phyloP scores from a whole-genome alignment of 2,113 vertebrate species.

The Pleuronectes platessa region DNA sequence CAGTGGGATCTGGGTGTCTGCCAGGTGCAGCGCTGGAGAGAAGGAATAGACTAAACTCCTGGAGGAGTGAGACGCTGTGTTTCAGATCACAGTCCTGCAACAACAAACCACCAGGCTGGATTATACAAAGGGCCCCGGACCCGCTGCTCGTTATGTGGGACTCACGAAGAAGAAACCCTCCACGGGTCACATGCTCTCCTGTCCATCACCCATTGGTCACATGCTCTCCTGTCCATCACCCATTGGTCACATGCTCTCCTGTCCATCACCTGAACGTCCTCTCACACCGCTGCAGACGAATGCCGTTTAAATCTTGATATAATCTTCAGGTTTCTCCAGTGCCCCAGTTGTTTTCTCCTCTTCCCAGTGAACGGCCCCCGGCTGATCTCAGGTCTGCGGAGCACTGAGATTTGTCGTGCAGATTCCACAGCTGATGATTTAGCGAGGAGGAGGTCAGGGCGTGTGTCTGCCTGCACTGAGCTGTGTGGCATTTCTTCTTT shows the following conservation, averaged over 20 bases:
- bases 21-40: constrained; percentile 41
- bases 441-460: constrained; percentile 53
- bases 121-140: constrained; percentile 54
- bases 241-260: too few relatives aligned
- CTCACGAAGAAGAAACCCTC: not conserved
- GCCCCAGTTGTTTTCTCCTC: constrained; percentile 35
- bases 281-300: too few relatives aligned
- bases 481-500: constrained; percentile 57
- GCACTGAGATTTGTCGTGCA: constrained; percentile 59
- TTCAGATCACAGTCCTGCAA: constrained; percentile 60
- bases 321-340: constrained; percentile 24
- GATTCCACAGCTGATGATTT: constrained; percentile 62
- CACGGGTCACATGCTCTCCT: too few relatives aligned
- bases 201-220: too few relatives aligned
- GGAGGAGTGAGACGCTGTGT: constrained; percentile 47
- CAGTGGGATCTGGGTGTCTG: constrained; percentile 75
- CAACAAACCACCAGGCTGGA: constrained; percentile 64
- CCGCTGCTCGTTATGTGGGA: constrained; percentile 52
- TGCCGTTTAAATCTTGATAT: not conserved
- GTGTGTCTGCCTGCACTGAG: constrained; percentile 57
- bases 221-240: too few relatives aligned
- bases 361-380: not conserved
- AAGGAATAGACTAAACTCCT: constrained; percentile 73
- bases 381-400: constrained; percentile 22
- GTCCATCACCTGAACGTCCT: too few relatives aligned